Evolutionary conservation across 2,888 invertebrate genomes (phyloP).

Genomic region (Trachelus troglodyta): DNA sequence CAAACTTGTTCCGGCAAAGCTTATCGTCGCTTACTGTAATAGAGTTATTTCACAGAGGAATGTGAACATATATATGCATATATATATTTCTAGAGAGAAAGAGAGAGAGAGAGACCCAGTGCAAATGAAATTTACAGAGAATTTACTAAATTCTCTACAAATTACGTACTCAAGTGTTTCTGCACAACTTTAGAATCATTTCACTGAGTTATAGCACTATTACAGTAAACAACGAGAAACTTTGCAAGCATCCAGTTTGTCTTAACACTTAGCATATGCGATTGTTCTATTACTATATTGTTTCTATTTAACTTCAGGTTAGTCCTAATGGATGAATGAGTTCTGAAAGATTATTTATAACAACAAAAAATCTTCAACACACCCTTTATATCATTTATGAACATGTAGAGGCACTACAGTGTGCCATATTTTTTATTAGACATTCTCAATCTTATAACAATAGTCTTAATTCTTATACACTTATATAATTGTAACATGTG

Average conservation of each 20-base stretch:
- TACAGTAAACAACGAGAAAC: constrained; percentile 53
- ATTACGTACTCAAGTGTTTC: not conserved
- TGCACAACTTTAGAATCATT: not conserved
- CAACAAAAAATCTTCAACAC: not conserved
- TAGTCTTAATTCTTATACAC: constrained; percentile 13
- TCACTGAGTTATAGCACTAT: constrained; percentile 17
- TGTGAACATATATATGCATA: not conserved
- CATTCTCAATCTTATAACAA: constrained; percentile 16
- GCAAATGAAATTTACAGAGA: not conserved
- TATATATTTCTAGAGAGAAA: not conserved
- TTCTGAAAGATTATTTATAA: not conserved
- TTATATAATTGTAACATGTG: not conserved
- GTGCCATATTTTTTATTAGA: constrained; percentile 22
- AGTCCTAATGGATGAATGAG: not conserved
- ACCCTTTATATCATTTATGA: not conserved
- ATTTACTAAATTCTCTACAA: not conserved
- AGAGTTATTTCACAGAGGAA: not conserved
- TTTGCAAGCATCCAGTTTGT: constrained; percentile 37
- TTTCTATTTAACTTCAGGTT: not conserved
- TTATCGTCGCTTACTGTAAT: constrained; percentile 47
- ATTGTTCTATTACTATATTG: not conserved
- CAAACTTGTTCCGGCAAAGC: constrained; percentile 57
- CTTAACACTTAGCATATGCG: not conserved
- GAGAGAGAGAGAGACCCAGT: not conserved
- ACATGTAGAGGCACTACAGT: not conserved